A percentile compares a stretch with the other conserved stretches of the same genome.
phyloP scores from a whole-genome alignment of 2,888 invertebrate genomes.

The Pegoplata infirma region DNA sequence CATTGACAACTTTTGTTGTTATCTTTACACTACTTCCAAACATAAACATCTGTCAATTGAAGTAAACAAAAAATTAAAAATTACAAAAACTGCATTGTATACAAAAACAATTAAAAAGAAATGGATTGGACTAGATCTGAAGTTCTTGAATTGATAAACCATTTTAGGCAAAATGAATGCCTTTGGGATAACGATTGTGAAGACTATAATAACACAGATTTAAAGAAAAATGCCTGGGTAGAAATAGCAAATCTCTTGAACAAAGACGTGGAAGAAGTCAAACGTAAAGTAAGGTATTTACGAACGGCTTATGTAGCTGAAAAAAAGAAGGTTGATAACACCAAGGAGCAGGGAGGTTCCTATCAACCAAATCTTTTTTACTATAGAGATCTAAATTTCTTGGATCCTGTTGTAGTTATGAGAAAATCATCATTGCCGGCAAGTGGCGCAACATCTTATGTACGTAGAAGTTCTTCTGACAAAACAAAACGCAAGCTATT shows the following conservation, averaged over 20 bases:
- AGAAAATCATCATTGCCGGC: slow-evolving; percentile 9
- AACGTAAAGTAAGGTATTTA: slow-evolving; percentile 63
- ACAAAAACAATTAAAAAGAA: background rate
- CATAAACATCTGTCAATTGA: background rate
- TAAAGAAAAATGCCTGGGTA: slow-evolving; percentile 59
- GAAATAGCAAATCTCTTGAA: slow-evolving; percentile 48
- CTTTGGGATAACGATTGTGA: slow-evolving; percentile 60
- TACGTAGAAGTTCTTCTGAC: background rate
- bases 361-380: slow-evolving; percentile 60
- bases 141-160: slow-evolving; percentile 45
- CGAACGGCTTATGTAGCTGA: slow-evolving; percentile 61
- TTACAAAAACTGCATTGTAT: too few species aligned
- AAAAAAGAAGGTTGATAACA: slow-evolving; percentile 61
- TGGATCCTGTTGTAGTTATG: slow-evolving; percentile 53
- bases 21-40: too few species aligned
- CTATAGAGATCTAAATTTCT: slow-evolving; percentile 54
- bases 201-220: slow-evolving; percentile 59
- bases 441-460: background rate
- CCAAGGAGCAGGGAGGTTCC: slow-evolving; percentile 2
- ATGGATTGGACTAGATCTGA: slow-evolving; percentile 57
- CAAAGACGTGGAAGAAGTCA: slow-evolving; percentile 51
- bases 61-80: too few species aligned
- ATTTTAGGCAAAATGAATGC: slow-evolving; percentile 60
- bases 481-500: slow-evolving; percentile 34
- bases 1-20: too few species aligned